Base-by-base conservation (phyloP, 2,113 vertebrate species). In the Phalacrocorax carbo region DNA sequence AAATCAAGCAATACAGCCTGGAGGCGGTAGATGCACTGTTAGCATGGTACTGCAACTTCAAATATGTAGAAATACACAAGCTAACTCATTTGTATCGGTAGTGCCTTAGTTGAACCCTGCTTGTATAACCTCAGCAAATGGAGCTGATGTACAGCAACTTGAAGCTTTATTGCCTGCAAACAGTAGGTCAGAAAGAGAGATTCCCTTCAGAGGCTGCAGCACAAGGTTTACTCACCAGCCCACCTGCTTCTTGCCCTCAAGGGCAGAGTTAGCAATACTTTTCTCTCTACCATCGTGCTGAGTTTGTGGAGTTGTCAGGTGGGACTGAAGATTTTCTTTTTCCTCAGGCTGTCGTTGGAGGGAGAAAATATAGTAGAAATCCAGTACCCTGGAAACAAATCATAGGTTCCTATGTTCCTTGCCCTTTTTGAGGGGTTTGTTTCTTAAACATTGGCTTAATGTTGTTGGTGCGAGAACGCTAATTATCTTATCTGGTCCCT, bases 231-330 rank as follows among this genome's bases (percentile, higher is more conserved):
- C 57, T 64, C 29, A 2, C 34, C 52, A 83, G 68, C 55, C 64
- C 61, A 11, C 65, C 1, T 3, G 36, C 60, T 46, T 29, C 61
- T 42, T 80, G 61, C 86, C 65, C 65, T 9, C 3, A 5, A 27
- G 46, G 48, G 65, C 72, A 71, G 66, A 42, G 40, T 46, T 12
- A 62, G 55, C 58, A 52, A 1, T 32, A 1, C 38, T 25, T 58
- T 44, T 30, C 10, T 86, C 68, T 60, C 34, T 40, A 1, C 57
- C 14, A 1, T 32, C 1, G 0, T 26, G 11, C 23, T 57, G 16
- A 19, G 55, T 42, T 16, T 23, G 21, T 51, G 54, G 23, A 22
- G 38, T 36, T 58, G 26, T 15, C 40, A 22, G 11, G 14, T 2
- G 13, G 40, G 55, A 26, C 34, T 14, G 30, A 62, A 44, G 19